Conservation (phyloP, 2,888 invertebrate genomes). For the Brachyopa scutellaris region DNA sequence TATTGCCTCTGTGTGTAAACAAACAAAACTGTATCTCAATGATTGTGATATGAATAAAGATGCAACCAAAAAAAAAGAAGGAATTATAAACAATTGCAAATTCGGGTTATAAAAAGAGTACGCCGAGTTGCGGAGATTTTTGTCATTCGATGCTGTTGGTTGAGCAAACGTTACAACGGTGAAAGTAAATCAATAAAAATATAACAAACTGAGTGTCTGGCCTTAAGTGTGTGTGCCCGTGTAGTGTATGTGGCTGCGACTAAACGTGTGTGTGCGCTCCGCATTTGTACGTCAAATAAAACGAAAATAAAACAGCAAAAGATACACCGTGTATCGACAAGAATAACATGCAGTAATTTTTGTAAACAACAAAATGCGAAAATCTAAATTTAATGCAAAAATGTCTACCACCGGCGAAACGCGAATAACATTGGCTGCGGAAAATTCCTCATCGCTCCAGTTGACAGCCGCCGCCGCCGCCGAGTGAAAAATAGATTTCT, state of each 20-base stretch:
- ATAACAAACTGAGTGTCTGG: slow-evolving; percentile 61
- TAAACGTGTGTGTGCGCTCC: neutral
- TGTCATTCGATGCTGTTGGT: slow-evolving; percentile 66
- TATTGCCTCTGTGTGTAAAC: slow-evolving; percentile 31
- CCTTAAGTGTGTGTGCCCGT: neutral
- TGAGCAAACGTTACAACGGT: slow-evolving; percentile 60
- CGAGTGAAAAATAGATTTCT: too few relatives aligned
- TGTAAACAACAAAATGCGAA: neutral
- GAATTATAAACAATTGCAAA: slow-evolving; percentile 13
- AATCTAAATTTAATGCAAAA: slow-evolving; percentile 25
- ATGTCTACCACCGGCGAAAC: slow-evolving; percentile 19
- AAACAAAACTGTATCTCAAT: slow-evolving; percentile 18
- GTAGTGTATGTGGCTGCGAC: slow-evolving; percentile 19
- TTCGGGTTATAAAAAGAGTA: slow-evolving; percentile 55
- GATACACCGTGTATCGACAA: slow-evolving; percentile 27
- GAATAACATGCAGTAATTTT: slow-evolving; percentile 41
- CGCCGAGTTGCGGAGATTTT: slow-evolving; percentile 47
- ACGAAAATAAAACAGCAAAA: slow-evolving; percentile 56
- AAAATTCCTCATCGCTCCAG: slow-evolving; percentile 20
- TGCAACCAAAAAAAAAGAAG: slow-evolving; percentile 2
- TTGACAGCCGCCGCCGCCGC: too few relatives aligned
- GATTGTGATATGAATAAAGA: slow-evolving; percentile 3
- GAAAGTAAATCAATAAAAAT: slow-evolving; percentile 70
- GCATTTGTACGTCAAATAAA: slow-evolving; percentile 55
- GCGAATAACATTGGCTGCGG: slow-evolving; percentile 53